Evolutionary conservation across 2,888 invertebrate genomes (phyloP), one percentile per base, ranked within the genome.

Genomic region (Atrina japonica): DNA sequence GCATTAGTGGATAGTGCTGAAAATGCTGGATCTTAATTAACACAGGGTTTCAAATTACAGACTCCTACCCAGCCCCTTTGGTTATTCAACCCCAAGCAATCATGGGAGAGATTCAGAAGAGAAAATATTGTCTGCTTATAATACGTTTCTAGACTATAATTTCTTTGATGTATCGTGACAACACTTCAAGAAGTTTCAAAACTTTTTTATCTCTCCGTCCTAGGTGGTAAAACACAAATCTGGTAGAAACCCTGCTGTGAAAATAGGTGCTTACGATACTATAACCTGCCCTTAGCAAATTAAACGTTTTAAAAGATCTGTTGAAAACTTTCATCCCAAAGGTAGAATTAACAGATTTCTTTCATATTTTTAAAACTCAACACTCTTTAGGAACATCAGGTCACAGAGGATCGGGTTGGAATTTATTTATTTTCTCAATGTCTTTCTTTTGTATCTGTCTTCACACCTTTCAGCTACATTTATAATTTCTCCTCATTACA

Each of bases 1-100:
- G 43, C 29, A 45, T 47, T 63, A 67, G 59, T 41, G 50, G 60
- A 72, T 72, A 72, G 58, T 35, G 43, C 58, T 50, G 41, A 45
- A 56, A 49, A 50, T 58, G 47, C 63, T 56, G 56, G 64, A 63
- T 58, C 66, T 72, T 72, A 72, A 72, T 72, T 72, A 72, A 72
- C 58, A 40, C 27, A n/a, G 45, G 25, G 16, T 41, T 66, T 72
- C 66, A 14, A n/a, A 56, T 72, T 72, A 52, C 71, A 58, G 53
- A 40, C 35, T 47, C 30, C 14, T 55, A 21, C 69, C 56, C 64
- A 41, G 27, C 69, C 63, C 61, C 45, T 52, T 50, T 52, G 58
- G 71, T 67, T 67, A 72, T 72, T 66, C 64, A 72, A 67, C 63
- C 70, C 65, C 43, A 47, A 55, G 47, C 35, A 35, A 35, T 35